Conservation (phyloP, 2,888 invertebrate genomes). For the Ypsolopha scabrella region DNA sequence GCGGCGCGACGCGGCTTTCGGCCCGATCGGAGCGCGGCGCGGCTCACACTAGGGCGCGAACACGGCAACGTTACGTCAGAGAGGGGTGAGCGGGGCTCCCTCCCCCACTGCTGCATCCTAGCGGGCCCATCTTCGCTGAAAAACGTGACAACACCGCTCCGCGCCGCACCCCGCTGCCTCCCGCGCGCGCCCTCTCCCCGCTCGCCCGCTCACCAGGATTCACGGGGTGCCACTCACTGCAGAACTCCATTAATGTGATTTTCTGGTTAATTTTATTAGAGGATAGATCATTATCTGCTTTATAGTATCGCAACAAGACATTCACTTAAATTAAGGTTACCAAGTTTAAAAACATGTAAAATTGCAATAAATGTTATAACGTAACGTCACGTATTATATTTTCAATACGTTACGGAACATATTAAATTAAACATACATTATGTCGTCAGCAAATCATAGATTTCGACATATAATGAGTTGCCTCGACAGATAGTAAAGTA, state of each 20-base stretch:
- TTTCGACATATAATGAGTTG: too few relatives aligned
- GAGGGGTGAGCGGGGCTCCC: slow-evolving; percentile 39
- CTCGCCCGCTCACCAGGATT: slow-evolving; percentile 6
- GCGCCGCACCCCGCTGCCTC: slow-evolving; percentile 26
- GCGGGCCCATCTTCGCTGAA: slow-evolving; percentile 49
- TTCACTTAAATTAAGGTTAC: too few relatives aligned
- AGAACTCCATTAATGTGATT: slow-evolving; percentile 34
- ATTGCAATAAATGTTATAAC: too few relatives aligned
- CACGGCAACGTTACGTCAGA: slow-evolving; percentile 67
- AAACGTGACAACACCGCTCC: slow-evolving; percentile 52
- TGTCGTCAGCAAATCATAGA: too few relatives aligned
- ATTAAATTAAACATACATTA: too few relatives aligned
- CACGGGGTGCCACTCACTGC: slow-evolving; percentile 21
- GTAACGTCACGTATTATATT: too few relatives aligned
- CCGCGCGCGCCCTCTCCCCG: slow-evolving; percentile 18
- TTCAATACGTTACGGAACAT: too few relatives aligned
- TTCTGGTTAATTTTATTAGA: background rate
- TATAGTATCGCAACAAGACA: too few relatives aligned
- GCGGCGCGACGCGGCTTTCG: slow-evolving; percentile 36
- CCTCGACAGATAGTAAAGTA: too few relatives aligned
- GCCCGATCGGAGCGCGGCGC: slow-evolving; percentile 60
- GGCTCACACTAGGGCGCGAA: slow-evolving; percentile 64
- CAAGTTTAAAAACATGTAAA: too few relatives aligned
- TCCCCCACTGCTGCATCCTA: slow-evolving; percentile 62
- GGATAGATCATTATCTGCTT: background rate